phyloP scores from a whole-genome alignment of 2,888 invertebrate species.

The Tridacna gigas region DNA sequence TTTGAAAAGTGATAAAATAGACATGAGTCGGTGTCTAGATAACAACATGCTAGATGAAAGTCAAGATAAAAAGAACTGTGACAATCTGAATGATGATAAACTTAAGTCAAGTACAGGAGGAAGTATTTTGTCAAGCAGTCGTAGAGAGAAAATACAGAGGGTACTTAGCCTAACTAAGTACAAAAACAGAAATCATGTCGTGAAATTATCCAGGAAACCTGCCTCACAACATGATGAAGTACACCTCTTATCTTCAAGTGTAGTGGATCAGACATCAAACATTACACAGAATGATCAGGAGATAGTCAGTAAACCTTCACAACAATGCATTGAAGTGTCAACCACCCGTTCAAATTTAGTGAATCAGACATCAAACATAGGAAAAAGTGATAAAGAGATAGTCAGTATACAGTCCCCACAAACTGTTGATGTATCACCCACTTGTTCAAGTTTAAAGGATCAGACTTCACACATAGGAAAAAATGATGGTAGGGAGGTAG shows the following conservation, averaged over 20 bases:
- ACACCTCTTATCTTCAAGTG: too few relatives aligned
- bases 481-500: too few relatives aligned
- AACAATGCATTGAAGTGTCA: neutral
- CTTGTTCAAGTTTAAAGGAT: too few relatives aligned
- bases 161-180: constrained; percentile 15
- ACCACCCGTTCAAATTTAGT: neutral
- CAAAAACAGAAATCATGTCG: neutral
- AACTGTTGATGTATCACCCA: too few relatives aligned
- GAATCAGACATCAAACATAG: neutral
- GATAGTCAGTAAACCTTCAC: neutral
- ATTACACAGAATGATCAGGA: too few relatives aligned
- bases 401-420: too few relatives aligned
- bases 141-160: neutral
- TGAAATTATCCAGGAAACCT: constrained; percentile 8
- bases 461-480: too few relatives aligned
- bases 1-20: neutral
- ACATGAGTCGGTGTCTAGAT: neutral
- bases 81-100: neutral
- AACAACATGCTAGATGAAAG: neutral
- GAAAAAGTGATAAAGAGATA: too few relatives aligned
- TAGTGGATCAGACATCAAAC: too few relatives aligned
- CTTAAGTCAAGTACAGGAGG: too few relatives aligned
- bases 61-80: neutral
- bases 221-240: neutral
- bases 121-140: neutral